Evolutionary conservation across 2,888 invertebrate species (phyloP).

Genomic region (Sympetrum striolatum): DNA sequence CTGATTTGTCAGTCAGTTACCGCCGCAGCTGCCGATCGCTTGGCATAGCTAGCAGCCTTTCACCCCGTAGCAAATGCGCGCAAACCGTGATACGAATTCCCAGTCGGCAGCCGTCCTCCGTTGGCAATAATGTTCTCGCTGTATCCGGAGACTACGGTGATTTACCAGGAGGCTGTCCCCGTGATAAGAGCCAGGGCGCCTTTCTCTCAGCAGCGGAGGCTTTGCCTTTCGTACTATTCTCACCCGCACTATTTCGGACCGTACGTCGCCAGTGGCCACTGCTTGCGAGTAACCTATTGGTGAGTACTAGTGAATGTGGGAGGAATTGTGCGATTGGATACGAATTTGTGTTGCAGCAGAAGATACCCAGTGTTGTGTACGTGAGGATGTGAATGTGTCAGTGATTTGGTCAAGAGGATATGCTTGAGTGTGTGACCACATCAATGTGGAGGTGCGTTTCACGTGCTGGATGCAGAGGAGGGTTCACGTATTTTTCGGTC

Average conservation of each 20-base stretch:
- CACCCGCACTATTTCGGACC: conserved; percentile 9
- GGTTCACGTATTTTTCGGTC: too few relatives aligned
- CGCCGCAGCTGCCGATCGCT: not conserved
- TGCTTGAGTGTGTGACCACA: not conserved
- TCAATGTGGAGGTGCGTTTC: not conserved
- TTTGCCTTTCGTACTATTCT: not conserved
- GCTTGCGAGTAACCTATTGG: conserved; percentile 13
- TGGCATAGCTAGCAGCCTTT: not conserved
- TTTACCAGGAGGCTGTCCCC: conserved; percentile 12
- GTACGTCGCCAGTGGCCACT: conserved; percentile 7
- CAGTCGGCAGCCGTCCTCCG: not conserved
- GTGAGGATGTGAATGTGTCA: not conserved
- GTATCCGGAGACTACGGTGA: not conserved
- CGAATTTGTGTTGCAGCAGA: not conserved
- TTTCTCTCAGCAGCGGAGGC: not conserved
- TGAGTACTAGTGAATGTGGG: not conserved
- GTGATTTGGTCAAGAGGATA: not conserved
- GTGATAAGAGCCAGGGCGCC: not conserved
- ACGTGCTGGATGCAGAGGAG: too few relatives aligned
- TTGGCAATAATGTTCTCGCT: not conserved
- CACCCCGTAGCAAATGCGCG: not conserved
- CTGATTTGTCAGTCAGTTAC: not conserved
- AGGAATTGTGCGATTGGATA: not conserved
- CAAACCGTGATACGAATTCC: not conserved
- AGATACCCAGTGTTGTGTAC: not conserved